Evolutionary conservation across 2,797 vertebrate species (phyloP), one percentile per base, ranked within the genome.

Genomic region (Chelon labrosus): DNA sequence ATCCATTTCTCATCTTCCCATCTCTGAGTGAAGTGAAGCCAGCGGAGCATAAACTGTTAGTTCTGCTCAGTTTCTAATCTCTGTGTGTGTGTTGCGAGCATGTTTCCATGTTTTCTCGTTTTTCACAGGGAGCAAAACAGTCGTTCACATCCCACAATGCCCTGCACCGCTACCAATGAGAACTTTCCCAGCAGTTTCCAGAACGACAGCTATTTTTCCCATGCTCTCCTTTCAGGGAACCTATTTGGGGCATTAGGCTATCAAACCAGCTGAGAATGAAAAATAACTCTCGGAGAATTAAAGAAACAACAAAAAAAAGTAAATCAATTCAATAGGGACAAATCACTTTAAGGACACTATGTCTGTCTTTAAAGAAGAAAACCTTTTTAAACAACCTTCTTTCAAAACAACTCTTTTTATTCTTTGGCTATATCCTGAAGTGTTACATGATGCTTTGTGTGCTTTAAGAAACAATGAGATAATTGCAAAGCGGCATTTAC

Each of bases 121-220:
- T 66, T 75, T 86, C 83, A 84, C 54, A 83, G 60, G 80, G 67
- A 84, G 76, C 59, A 73, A 82, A 88, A 85, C 67, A 44, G 27
- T 73, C 60, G 2, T 80, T 85, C 75, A 76, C 69, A 64, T 90
- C 87, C 87, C 85, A 90, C 75, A 88, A 88, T 90, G 82, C 85
- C 68, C 65, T 75, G 80, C 83, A 69, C 75, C 54, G 53, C 74
- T 73, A 75, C 83, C 85, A 82, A 77, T 89, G 89, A 89, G 86
- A 89, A 88, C 82, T 44, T 92, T 94, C 91, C 87, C 88, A 92
- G 89, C 84, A 83, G 54, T 88, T 90, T 89, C 76, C 80, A 83
- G 73, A 61, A 85, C 69, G 53, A 27, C 81, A 76, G 82, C 84
- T 77, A 88, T 86, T 91, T 91, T 93, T 90, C 89, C 90, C 92